Base-by-base conservation (phyloP, 2,113 vertebrate genomes). In the Petroica traversi region DNA sequence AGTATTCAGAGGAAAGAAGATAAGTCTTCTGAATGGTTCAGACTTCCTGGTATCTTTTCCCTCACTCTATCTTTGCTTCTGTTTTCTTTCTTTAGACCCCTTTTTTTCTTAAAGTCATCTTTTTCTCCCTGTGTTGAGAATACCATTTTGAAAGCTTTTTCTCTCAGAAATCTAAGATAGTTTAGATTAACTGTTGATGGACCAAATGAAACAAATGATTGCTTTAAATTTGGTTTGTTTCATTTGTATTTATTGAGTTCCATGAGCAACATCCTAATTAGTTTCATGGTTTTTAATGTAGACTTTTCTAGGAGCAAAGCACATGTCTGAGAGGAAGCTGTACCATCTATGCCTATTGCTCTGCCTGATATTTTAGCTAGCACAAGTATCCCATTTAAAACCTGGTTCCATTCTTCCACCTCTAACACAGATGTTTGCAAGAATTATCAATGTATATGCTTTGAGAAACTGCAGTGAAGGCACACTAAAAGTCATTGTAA, bases 301-400 rank as follows among this genome's bases (percentile, higher is more conserved):
- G 16, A 46, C 9, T 75, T 82, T 28, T 2, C 51, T 34, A 48
- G 26, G 20, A 76, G 3, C 16, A 61, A 90, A 68, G 8, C 14
- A 41, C 0, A 0, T 28, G 28, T 22, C 12, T 66, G 25, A 57
- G 45, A 40, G 13, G 41, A 63, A 84, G 9, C 8, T 62, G 14
- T 54, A 25, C 8, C 8, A 25, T 36, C 46, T 38, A 3, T 33
- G 19, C 12, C 14, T 48, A 2, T 59, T 79, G 6, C 33, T 69
- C 34, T 84, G 46, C 29, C 34, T 71, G 63, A 41, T 3, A 8
- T 69, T 73, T 76, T 84, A 20, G 6, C 54, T 73, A 41, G 31
- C 11, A 33, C 5, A 41, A 6, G 10, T 52, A 25, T 41, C 20
- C 13, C 23, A 31, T 41, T 84, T 73, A 67, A 76, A 84, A 49